Conservation (phyloP, 2,888 invertebrate species). For the Magallana nippona region DNA sequence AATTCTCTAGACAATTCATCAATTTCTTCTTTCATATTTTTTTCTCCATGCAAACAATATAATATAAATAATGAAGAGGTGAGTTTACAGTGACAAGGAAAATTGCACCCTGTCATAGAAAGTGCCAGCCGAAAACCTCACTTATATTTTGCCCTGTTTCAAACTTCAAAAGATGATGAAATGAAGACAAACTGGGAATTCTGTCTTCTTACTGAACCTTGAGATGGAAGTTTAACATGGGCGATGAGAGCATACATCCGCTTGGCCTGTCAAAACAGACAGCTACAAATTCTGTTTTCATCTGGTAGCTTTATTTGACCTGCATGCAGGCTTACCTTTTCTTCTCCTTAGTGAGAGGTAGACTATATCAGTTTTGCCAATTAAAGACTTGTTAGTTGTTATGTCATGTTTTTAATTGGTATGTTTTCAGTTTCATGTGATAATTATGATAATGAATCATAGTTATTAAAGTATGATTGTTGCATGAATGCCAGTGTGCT, state of each 20-base stretch:
- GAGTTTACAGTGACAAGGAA: conserved; percentile 12
- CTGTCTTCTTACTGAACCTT: conserved; percentile 21
- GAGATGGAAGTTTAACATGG: conserved; percentile 24
- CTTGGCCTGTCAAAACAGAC: conserved; percentile 13
- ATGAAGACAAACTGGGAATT: neutral
- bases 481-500: neutral
- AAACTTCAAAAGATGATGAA: conserved; percentile 25
- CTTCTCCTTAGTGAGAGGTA: too few relatives aligned
- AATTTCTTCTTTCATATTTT: neutral
- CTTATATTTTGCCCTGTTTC: neutral
- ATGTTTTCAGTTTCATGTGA: too few relatives aligned
- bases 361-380: too few relatives aligned
- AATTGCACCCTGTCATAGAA: neutral
- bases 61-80: neutral
- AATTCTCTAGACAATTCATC: neutral
- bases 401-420: too few relatives aligned
- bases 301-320: conserved; percentile 4
- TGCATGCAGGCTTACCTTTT: too few relatives aligned
- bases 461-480: too few relatives aligned
- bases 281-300: conserved; percentile 8
- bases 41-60: neutral
- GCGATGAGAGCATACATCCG: neutral
- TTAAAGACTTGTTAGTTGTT: too few relatives aligned
- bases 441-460: too few relatives aligned
- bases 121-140: neutral